phyloP scores from a whole-genome alignment of 2,113 vertebrate genomes.

The Prinia subflava region DNA sequence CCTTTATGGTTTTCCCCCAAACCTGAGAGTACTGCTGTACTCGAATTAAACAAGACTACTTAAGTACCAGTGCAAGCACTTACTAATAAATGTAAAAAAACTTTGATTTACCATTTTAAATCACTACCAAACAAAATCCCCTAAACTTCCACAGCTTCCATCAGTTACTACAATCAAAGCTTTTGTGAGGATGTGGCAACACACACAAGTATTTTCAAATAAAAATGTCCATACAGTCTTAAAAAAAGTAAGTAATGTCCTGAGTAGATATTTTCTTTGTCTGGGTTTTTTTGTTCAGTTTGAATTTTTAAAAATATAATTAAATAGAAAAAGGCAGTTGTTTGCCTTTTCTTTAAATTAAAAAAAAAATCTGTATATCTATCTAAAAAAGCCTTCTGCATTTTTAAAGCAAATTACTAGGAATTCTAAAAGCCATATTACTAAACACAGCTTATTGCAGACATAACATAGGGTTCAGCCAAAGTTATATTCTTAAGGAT shows the following conservation, averaged over 20 bases:
- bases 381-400: not conserved
- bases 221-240: not conserved
- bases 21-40: not conserved
- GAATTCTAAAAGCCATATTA: not conserved
- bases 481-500: not conserved
- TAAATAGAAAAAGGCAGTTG: not conserved
- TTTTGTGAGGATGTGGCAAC: not conserved
- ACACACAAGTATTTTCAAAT: not conserved
- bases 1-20: not conserved
- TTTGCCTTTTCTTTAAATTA: not conserved
- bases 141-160: not conserved
- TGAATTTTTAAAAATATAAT: not conserved
- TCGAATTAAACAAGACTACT: not conserved
- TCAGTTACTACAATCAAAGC: not conserved
- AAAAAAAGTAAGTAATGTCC: not conserved
- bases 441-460: not conserved
- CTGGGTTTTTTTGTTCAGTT: not conserved
- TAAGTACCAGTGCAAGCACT: not conserved
- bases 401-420: not conserved
- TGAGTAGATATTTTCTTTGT: rapidly evolving
- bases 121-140: rapidly evolving
- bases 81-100: not conserved
- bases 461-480: not conserved
- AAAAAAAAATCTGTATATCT: not conserved
- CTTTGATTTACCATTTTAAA: too few species aligned